Conservation (phyloP, 2,113 vertebrate genomes). For the Anser brachyrhynchus region DNA sequence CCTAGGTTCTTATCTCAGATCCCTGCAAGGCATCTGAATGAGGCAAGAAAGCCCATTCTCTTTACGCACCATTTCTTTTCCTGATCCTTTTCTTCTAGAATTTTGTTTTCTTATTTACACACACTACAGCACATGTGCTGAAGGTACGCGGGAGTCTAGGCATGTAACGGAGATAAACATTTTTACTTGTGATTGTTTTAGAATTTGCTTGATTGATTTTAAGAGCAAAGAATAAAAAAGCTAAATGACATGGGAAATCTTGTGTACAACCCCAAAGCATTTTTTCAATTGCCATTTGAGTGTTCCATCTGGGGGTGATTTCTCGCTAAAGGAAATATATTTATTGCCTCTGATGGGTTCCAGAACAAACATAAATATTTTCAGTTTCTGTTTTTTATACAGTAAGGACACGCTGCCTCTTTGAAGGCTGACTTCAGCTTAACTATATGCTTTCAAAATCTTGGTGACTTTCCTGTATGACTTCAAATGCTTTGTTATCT, state of each 20-base stretch:
- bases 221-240: background rate
- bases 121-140: background rate
- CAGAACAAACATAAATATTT: conserved; percentile 6
- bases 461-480: background rate
- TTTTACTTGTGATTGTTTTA: background rate
- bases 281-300: background rate
- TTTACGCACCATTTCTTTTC: background rate
- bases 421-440: background rate
- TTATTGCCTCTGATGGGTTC: background rate
- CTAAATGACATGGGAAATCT: background rate
- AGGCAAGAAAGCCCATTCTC: background rate
- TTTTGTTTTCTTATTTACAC: background rate
- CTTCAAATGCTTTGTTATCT: background rate
- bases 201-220: background rate
- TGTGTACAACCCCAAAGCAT: background rate
- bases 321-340: conserved; percentile 1
- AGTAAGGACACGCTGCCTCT: background rate
- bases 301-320: background rate
- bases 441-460: background rate
- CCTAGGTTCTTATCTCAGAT: background rate
- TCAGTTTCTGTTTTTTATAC: background rate
- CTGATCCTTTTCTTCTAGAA: background rate
- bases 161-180: background rate
- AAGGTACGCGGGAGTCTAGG: background rate
- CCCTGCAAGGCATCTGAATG: background rate